These are phyloP conservation scores for Parazoanthus darwini DNA, from an alignment of 92 coral and sea anemone genomes.

Conservation along the genomic window DNA sequence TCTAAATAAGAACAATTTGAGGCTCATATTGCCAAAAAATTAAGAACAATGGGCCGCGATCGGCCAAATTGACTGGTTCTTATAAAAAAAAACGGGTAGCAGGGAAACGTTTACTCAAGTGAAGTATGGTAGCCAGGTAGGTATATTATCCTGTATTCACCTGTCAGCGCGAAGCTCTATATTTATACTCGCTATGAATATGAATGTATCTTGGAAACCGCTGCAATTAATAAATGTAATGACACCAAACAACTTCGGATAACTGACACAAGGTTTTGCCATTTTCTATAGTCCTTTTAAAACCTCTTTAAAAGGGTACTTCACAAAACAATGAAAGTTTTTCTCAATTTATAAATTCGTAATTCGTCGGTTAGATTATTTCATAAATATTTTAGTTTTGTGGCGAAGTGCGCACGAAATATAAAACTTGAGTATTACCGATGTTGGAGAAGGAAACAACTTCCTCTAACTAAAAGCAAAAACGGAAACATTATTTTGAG, in stretches of 20 bases:
- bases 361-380: neutral
- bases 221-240: neutral
- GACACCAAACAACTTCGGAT: neutral
- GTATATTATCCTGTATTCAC: neutral
- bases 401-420: neutral
- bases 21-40: too few species aligned
- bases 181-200: too few species aligned
- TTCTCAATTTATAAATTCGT: too few species aligned
- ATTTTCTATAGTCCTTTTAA: too few species aligned
- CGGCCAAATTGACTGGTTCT: too few species aligned
- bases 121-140: neutral
- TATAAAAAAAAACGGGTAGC: neutral
- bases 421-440: too few species aligned
- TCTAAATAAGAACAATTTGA: too few species aligned
- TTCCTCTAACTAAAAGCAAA: neutral
- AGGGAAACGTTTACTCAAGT: neutral
- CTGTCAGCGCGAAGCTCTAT: neutral
- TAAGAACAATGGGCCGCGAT: too few species aligned
- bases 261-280: neutral
- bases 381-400: neutral
- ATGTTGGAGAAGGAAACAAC: neutral
- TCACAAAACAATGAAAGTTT: too few species aligned
- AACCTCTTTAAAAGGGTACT: too few species aligned
- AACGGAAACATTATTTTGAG: too few species aligned
- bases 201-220: neutral